These are phyloP conservation scores for Odontocolon sp. DNA, from an alignment of 2,888 invertebrate species.

Conservation along the genomic window DNA sequence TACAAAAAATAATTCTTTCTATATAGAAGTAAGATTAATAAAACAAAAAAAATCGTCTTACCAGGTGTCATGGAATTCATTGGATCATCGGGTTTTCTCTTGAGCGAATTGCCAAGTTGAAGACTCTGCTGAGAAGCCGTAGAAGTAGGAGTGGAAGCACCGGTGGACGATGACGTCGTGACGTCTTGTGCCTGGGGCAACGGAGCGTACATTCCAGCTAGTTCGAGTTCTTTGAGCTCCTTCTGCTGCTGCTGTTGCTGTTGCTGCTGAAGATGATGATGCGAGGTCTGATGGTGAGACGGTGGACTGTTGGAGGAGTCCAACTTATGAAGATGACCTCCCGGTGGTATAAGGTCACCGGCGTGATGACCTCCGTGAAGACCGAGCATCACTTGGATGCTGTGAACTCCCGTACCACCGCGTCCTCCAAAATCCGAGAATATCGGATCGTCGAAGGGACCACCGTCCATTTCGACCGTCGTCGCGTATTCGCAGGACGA, in stretches of 20 bases:
- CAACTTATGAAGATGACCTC: slow-evolving; percentile 79
- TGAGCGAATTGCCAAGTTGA: slow-evolving; percentile 75
- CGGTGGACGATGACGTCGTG: slow-evolving; percentile 78
- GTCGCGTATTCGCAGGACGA: slow-evolving; percentile 16
- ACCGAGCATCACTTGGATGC: slow-evolving; percentile 87
- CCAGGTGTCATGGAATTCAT: slow-evolving; percentile 75
- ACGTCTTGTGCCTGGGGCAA: slow-evolving; percentile 80
- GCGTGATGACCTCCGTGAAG: slow-evolving; percentile 81
- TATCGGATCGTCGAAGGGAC: slow-evolving; percentile 89
- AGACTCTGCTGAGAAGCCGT: slow-evolving; percentile 78
- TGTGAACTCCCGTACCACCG: slow-evolving; percentile 83
- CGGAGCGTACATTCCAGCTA: slow-evolving; percentile 78
- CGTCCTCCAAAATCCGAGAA: slow-evolving; percentile 88
- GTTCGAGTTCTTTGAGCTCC: slow-evolving; percentile 78
- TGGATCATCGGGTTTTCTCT: slow-evolving; percentile 76
- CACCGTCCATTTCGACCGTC: slow-evolving; percentile 85
- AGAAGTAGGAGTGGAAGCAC: slow-evolving; percentile 77
- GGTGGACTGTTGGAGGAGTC: slow-evolving; percentile 81
- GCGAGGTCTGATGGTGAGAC: slow-evolving; percentile 75
- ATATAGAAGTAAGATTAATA: neutral
- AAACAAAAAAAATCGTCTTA: slow-evolving; percentile 53
- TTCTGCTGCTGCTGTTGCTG: slow-evolving; percentile 81
- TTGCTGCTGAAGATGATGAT: slow-evolving; percentile 77
- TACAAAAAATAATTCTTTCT: too few relatives aligned
- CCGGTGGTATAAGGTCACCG: slow-evolving; percentile 75